Percentiles rank a stretch among this genome's conserved stretches.
phyloP scores from a whole-genome alignment of 2,113 vertebrate genomes.

The Hoplias malabaricus region DNA sequence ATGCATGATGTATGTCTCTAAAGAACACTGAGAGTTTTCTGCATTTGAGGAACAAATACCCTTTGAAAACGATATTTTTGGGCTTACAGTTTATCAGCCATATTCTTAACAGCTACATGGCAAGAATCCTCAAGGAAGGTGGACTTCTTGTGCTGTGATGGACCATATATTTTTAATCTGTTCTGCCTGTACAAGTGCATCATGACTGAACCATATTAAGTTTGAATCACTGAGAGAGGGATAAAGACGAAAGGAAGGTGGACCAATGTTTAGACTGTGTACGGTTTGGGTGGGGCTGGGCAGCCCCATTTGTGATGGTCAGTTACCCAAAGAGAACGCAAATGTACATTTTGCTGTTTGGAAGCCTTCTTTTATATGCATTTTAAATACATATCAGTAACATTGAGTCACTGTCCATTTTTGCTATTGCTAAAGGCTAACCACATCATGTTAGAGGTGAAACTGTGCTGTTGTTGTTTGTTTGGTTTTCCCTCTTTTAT shows the following conservation, averaged over 20 bases:
- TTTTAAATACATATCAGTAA: constrained; percentile 63
- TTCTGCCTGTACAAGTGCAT: constrained; percentile 48
- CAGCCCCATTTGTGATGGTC: constrained; percentile 52
- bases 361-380: constrained; percentile 53
- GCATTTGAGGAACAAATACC: constrained; percentile 35
- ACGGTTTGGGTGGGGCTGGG: constrained; percentile 24
- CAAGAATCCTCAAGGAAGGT: constrained; percentile 12
- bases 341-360: constrained; percentile 53
- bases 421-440: constrained; percentile 43
- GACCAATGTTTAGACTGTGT: constrained; percentile 37
- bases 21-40: neutral
- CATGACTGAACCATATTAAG: constrained; percentile 52
- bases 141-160: constrained; percentile 23
- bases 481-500: neutral
- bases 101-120: neutral
- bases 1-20: constrained; percentile 37
- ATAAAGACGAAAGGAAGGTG: neutral
- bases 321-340: constrained; percentile 73
- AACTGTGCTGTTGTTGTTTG: neutral
- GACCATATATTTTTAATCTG: constrained; percentile 38
- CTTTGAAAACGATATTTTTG: constrained; percentile 24
- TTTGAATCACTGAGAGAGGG: neutral
- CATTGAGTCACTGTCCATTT: constrained; percentile 29
- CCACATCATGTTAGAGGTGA: constrained; percentile 11
- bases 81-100: constrained; percentile 4